Evolutionary conservation across 30 jellyfish, hydroid and myxozoan species (phyloP).

Genomic region (Aurelia sp.): DNA sequence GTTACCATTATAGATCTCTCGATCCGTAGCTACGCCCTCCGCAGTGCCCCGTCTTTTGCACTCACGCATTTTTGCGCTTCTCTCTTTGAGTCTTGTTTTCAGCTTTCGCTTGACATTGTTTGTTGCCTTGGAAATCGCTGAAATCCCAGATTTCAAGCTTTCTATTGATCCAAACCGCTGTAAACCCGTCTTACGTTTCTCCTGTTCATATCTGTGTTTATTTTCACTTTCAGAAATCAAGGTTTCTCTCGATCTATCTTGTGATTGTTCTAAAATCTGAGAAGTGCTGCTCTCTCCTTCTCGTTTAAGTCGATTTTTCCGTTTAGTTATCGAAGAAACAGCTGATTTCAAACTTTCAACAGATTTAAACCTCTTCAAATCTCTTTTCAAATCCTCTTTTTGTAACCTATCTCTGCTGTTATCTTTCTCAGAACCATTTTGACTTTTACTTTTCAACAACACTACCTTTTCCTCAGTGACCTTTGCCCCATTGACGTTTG

Average conservation of each 20-base stretch:
- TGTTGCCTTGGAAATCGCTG: constrained; percentile 63
- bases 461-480: neutral
- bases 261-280: neutral
- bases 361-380: constrained; percentile 19
- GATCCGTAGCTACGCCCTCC: neutral
- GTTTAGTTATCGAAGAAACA: constrained; percentile 18
- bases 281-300: neutral
- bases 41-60: neutral
- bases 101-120: constrained; percentile 18
- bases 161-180: constrained; percentile 62
- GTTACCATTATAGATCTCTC: neutral
- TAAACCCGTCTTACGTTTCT: constrained; percentile 16
- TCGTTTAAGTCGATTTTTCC: constrained; percentile 26
- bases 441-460: no score
- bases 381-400: neutral
- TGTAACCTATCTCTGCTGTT: constrained; percentile 1
- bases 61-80: neutral
- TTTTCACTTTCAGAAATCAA: neutral
- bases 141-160: constrained; percentile 58
- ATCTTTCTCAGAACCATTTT: neutral
- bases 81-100: constrained; percentile 19
- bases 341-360: constrained; percentile 56
- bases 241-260: constrained; percentile 15
- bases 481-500: constrained; percentile 7
- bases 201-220: no score